Evolutionary conservation across 2,113 vertebrate species (phyloP).

Genomic region (Sardina pilchardus): DNA sequence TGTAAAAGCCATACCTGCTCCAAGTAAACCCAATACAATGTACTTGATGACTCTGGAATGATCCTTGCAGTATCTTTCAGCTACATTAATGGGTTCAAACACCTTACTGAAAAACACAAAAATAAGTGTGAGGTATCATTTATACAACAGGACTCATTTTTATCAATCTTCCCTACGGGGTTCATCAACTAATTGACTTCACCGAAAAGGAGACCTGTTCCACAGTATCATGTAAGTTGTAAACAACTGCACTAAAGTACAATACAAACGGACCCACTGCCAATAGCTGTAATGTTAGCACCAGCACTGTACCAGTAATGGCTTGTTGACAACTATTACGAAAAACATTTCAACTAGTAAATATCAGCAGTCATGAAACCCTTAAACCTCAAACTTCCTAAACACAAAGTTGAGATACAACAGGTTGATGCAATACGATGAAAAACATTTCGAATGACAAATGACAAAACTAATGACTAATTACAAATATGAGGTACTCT

Average conservation of each 20-base stretch:
- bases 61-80: constrained; percentile 63
- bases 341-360: too few relatives aligned
- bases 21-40: constrained; percentile 60
- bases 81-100: constrained; percentile 56
- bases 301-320: too few relatives aligned
- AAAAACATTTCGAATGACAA: neutral
- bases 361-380: too few relatives aligned
- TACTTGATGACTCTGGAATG: constrained; percentile 67
- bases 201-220: too few relatives aligned
- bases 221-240: too few relatives aligned
- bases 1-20: constrained; percentile 61
- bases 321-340: too few relatives aligned
- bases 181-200: too few relatives aligned
- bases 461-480: neutral
- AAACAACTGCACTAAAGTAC: too few relatives aligned
- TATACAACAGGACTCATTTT: neutral
- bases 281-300: too few relatives aligned
- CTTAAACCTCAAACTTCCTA: too few relatives aligned
- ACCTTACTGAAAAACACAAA: constrained; percentile 60
- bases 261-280: too few relatives aligned
- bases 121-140: neutral
- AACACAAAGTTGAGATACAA: too few relatives aligned
- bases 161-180: neutral
- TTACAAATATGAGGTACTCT: neutral
- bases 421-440: neutral